Conservation (phyloP, 1,140 invertebrate species). For the Pemphigus obesinymphae region DNA sequence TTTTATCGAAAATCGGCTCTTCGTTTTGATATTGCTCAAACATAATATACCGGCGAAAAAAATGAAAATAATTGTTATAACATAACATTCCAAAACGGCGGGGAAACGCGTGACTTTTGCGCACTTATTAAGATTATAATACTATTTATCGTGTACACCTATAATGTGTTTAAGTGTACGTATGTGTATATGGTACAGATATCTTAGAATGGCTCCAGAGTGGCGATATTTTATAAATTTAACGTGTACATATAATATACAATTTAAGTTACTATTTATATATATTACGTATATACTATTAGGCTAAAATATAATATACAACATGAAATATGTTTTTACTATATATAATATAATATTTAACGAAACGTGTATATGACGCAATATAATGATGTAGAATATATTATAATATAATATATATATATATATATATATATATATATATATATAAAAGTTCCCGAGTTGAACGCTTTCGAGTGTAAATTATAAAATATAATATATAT, state of each 20-base stretch:
- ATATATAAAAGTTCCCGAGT: not conserved
- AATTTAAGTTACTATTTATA: conserved; percentile 18
- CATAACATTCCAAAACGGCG: not conserved
- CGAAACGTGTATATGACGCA: conserved; percentile 34
- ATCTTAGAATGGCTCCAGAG: conserved; percentile 16
- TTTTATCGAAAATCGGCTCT: too few relatives aligned
- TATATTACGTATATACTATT: conserved; percentile 23
- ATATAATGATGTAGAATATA: conserved; percentile 32
- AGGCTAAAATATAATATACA: conserved; percentile 5
- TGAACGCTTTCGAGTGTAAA: not conserved
- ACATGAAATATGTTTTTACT: conserved; percentile 5
- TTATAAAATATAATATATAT: not conserved
- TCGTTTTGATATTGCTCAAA: not conserved
- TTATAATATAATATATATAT: not conserved
- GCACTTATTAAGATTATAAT: too few relatives aligned
- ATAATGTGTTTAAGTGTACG: too few relatives aligned
- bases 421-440: not conserved
- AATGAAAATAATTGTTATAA: not conserved
- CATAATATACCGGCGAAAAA: not conserved
- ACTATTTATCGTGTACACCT: too few relatives aligned
- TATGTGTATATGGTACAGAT: too few relatives aligned
- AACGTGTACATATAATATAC: not conserved
- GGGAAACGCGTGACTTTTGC: not conserved
- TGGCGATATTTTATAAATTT: not conserved
- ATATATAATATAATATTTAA: conserved; percentile 23